Base-by-base conservation (phyloP, 1,140 invertebrate genomes). In the Oscheius sp. region DNA sequence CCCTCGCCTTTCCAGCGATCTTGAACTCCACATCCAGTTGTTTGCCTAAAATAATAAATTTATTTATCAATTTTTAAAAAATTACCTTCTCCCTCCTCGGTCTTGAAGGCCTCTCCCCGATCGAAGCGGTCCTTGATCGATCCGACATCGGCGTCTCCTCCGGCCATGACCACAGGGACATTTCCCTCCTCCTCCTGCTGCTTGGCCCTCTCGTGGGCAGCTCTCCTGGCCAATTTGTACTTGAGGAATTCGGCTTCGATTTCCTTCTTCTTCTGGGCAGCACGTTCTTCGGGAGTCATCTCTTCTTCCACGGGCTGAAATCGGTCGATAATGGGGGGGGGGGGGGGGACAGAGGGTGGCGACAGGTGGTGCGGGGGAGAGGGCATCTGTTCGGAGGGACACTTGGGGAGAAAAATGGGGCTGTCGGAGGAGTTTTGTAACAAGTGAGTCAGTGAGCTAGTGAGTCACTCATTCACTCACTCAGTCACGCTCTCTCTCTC, bases 231-330 rank as follows among this genome's bases (percentile, higher is more conserved):
- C 36, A 83, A 58, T 68, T 85, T 84, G 62, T 84, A 84, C 26
- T 83, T 79, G 52, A 82, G 69, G 64, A 83, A 83, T 66, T 83
- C 81, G 4, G 79, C 81, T 42, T 83, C 81, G 29, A 83, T 83
- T 67, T 83, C 81, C 59, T 81, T 74, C 66, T 83, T 83, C 71
- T 83, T 83, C 28, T 75, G 70, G n/a, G 78, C 81, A 1, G 83
- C 81, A 38, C 81, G 62, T 55, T 82, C 81, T 73, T 83, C 81
- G 29, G 81, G 81, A 62, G 75, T 79, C 81, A 84, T 83, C 13
- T 83, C 77, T 2, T 72, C 73, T 61, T 79, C 80, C 31, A 78
- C 68, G 0, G 49, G 49, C 49, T 55, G 49, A 55, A 55, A 55
- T 42, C 52, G 7, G 52, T 20, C 13, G 7, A 10, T 10, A 71